phyloP scores from a whole-genome alignment of 2,113 vertebrate species.

The Prietella phreatophila region DNA sequence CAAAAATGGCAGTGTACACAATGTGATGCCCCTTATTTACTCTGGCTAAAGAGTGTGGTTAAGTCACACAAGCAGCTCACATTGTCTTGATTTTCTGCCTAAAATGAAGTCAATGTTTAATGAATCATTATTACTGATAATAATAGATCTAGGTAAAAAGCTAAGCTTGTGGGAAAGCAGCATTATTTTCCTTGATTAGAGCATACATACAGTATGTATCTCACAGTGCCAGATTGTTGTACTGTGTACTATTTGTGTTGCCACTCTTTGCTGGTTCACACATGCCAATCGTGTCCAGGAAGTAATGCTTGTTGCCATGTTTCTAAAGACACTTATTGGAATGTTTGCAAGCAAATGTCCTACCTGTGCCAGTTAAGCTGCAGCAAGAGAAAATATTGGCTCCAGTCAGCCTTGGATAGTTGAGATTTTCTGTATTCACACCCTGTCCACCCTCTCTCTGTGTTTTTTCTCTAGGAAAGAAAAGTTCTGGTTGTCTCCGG shows the following conservation, averaged over 20 bases:
- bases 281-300: neutral
- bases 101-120: neutral
- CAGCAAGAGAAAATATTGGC: neutral
- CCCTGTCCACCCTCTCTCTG: neutral
- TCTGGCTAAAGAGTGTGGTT: neutral
- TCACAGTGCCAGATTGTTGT: neutral
- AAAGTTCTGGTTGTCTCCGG: conserved; percentile 61
- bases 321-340: neutral
- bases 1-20: neutral
- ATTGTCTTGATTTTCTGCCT: neutral
- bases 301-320: neutral
- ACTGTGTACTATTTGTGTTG: neutral
- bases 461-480: conserved; percentile 52
- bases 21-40: neutral
- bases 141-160: neutral
- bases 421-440: neutral
- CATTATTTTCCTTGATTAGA: neutral
- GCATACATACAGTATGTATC: neutral
- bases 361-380: neutral
- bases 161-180: neutral
- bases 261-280: neutral
- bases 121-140: neutral
- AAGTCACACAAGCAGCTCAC: neutral
- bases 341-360: neutral
- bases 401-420: neutral